phyloP scores from a whole-genome alignment of 2,113 vertebrate species.

The Sporophila hypoxantha region DNA sequence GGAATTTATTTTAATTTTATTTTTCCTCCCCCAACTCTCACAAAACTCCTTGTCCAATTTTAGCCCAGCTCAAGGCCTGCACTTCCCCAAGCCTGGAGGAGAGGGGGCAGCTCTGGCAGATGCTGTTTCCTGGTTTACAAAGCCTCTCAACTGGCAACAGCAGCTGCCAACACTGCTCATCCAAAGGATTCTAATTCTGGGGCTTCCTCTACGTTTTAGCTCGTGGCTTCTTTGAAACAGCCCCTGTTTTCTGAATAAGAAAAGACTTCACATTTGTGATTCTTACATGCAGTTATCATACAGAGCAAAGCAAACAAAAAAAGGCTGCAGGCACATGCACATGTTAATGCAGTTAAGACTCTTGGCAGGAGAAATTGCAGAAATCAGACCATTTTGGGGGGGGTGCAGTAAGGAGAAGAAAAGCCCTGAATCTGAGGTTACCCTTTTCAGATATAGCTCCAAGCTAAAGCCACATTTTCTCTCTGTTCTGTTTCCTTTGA shows the following conservation, averaged over 20 bases:
- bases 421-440: conserved; percentile 1
- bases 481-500: conserved; percentile 28
- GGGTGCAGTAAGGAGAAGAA: background rate
- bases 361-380: background rate
- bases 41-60: background rate
- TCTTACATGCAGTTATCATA: background rate
- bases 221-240: background rate
- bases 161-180: background rate
- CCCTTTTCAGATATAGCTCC: conserved; percentile 23
- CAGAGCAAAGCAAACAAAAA: background rate
- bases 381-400: background rate
- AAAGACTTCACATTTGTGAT: background rate
- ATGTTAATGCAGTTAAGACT: background rate
- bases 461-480: conserved; percentile 23
- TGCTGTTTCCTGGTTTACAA: background rate
- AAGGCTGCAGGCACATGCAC: background rate
- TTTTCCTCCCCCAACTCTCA: rapidly evolving
- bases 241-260: background rate
- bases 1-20: background rate
- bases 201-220: background rate
- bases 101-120: background rate
- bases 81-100: background rate
- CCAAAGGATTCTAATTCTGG: background rate
- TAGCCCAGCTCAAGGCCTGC: background rate
- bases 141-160: background rate